These are phyloP conservation scores for Gnathonemus echidnorhynchus DNA, from an alignment of 2,113 vertebrate species.

Conservation along the genomic window DNA sequence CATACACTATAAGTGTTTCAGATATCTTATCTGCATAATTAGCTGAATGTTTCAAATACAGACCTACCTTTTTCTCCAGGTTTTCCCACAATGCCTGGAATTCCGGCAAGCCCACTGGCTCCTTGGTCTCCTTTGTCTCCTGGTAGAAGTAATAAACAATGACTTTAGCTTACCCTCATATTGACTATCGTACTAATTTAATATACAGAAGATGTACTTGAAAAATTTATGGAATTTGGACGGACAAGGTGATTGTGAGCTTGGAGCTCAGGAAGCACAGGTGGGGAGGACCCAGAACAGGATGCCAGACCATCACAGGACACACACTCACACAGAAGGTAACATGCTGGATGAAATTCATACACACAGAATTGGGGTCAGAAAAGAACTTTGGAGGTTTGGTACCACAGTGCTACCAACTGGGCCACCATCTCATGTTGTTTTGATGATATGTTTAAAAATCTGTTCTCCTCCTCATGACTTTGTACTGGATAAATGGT, in stretches of 20 bases:
- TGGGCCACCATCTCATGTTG: not conserved
- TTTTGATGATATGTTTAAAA: not conserved
- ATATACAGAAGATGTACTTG: not conserved
- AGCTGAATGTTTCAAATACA: not conserved
- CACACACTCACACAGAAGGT: not conserved
- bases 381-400: not conserved
- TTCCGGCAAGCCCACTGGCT: constrained; percentile 64
- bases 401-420: not conserved
- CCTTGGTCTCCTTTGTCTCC: constrained; percentile 81
- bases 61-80: constrained; percentile 76
- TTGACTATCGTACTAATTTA: not conserved
- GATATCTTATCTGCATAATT: not conserved
- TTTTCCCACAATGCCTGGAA: constrained; percentile 73
- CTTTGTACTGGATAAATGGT: not conserved
- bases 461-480: not conserved
- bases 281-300: not conserved
- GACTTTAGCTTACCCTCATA: not conserved
- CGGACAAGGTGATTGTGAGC: not conserved
- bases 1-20: not conserved
- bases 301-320: not conserved
- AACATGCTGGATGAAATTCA: not conserved
- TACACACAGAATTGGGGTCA: not conserved
- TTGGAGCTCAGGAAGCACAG: not conserved
- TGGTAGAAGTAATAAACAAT: constrained; percentile 40
- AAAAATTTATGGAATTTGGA: no score